Evolutionary conservation across 2,113 vertebrate genomes (phyloP).

Genomic region (Serinus canaria): DNA sequence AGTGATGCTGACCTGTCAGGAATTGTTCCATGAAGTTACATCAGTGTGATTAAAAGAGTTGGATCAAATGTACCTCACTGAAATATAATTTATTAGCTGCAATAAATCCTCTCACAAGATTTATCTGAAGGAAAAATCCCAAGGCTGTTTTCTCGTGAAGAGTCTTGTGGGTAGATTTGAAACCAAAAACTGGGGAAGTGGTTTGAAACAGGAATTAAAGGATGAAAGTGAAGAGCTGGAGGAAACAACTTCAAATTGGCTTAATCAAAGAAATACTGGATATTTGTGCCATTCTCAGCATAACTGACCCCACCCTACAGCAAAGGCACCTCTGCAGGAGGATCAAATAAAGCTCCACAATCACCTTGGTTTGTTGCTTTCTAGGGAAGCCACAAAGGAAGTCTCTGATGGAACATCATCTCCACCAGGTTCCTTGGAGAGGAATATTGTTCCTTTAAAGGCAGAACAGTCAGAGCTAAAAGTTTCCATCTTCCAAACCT

Average conservation of each 20-base stretch:
- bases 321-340: fast-evolving
- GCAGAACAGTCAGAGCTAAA: neutral
- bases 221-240: neutral
- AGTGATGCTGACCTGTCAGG: neutral
- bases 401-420: neutral
- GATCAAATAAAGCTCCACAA: neutral
- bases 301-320: neutral
- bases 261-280: neutral
- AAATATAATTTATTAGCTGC: neutral
- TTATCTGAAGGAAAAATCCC: neutral
- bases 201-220: neutral
- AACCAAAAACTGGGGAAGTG: neutral
- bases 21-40: neutral
- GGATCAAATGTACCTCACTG: neutral
- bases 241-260: neutral
- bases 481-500: neutral
- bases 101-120: neutral
- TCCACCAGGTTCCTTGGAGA: neutral
- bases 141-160: neutral
- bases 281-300: neutral
- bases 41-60: neutral
- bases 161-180: neutral
- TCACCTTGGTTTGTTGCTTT: neutral
- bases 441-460: neutral
- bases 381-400: neutral